Conservation (phyloP, 2,797 vertebrate species). For the Semaprochilodus insignis region DNA sequence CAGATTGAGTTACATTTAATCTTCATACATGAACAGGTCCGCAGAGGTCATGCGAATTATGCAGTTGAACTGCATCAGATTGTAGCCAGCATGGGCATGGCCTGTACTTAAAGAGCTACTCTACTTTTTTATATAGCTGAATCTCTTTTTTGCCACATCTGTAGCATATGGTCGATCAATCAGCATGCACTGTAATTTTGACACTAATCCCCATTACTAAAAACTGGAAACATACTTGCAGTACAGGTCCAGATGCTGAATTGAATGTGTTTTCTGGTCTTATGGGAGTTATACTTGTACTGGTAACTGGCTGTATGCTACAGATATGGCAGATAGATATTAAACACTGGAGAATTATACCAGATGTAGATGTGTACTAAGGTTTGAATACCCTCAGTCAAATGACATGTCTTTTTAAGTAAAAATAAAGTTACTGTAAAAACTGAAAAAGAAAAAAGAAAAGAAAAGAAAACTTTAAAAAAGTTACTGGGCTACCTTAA, state of each 20-base stretch:
- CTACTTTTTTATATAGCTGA: neutral
- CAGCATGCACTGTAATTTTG: neutral
- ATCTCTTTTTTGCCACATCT: neutral
- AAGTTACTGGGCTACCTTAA: too few species aligned
- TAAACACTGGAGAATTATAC: neutral
- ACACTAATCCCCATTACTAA: neutral
- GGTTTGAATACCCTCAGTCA: too few species aligned
- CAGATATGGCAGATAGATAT: too few species aligned
- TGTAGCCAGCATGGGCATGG: neutral
- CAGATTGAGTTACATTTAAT: constrained; percentile 64
- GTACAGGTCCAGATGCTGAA: neutral
- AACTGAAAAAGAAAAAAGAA: too few species aligned
- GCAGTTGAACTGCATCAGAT: neutral
- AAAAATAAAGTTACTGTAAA: too few species aligned
- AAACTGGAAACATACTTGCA: neutral
- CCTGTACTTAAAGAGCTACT: neutral
- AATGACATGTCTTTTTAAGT: too few species aligned
- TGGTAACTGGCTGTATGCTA: too few species aligned
- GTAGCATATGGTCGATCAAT: neutral
- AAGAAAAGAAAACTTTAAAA: too few species aligned
- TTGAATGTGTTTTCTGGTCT: neutral
- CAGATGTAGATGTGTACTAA: too few species aligned
- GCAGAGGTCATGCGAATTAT: neutral
- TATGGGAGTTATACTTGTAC: too few species aligned
- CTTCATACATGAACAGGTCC: constrained; percentile 29